A percentile compares a stretch with the other conserved stretches of the same genome.
These are phyloP conservation scores for Tipula helvola DNA, from an alignment of 2,888 invertebrate genomes.

Conservation along the genomic window DNA sequence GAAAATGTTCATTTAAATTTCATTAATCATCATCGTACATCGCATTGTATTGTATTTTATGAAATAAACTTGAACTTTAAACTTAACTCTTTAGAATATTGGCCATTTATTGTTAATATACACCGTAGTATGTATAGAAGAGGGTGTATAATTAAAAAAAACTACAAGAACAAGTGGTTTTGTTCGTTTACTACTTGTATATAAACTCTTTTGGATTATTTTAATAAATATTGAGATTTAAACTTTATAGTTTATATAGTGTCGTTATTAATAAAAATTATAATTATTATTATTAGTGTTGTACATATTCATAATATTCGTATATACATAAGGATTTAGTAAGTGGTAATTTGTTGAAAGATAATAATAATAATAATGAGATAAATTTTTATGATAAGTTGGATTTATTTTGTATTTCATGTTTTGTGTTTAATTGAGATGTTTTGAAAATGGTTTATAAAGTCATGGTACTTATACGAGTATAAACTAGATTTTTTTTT, in stretches of 20 bases:
- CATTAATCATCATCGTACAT: neutral
- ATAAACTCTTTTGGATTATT: neutral
- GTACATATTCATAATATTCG: neutral
- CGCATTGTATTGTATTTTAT: neutral
- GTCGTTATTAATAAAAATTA: neutral
- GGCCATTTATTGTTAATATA: neutral
- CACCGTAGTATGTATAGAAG: neutral
- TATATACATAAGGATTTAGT: neutral
- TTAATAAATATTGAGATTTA: neutral
- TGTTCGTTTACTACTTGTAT: neutral
- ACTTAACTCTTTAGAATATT: neutral
- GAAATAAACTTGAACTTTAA: neutral
- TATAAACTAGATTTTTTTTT: too few species aligned
- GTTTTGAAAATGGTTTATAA: neutral
- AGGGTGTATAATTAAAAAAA: neutral
- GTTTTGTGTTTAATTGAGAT: neutral
- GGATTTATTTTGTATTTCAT: neutral
- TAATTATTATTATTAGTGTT: neutral
- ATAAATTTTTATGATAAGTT: neutral
- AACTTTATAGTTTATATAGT: neutral
- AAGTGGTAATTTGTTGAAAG: neutral
- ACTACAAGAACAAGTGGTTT: neutral
- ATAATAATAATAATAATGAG: neutral
- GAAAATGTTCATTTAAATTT: neutral
- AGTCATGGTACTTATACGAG: too few species aligned